phyloP scores from a whole-genome alignment of 2,113 vertebrate species.

The Python bivittatus region DNA sequence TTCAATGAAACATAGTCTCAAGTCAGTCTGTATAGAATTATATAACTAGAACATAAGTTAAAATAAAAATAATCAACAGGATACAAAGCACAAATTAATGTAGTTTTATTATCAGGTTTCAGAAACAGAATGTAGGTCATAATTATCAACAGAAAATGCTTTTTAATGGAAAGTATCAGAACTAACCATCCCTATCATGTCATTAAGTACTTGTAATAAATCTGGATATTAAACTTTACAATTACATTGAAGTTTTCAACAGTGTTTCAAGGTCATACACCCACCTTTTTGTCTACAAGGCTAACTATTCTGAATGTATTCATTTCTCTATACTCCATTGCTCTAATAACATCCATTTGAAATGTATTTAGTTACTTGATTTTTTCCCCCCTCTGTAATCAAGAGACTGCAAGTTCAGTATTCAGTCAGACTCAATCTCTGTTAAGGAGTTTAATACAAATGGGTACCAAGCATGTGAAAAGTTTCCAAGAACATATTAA shows the following conservation, averaged over 20 bases:
- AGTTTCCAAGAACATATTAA: neutral
- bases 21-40: neutral
- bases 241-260: neutral
- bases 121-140: neutral
- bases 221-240: neutral
- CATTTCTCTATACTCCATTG: neutral
- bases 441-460: neutral
- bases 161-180: neutral
- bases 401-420: neutral
- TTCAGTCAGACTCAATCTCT: neutral
- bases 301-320: neutral
- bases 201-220: neutral
- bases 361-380: neutral
- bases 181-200: neutral
- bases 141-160: neutral
- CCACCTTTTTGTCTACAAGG: neutral
- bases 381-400: neutral
- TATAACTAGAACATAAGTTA: neutral
- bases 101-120: neutral
- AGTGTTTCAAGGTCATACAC: neutral
- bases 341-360: neutral
- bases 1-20: too few relatives aligned
- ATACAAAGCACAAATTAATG: neutral
- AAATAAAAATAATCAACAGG: neutral
- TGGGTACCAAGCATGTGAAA: neutral